phyloP scores from a whole-genome alignment of 2,113 vertebrate species.

The Rousettus leschenaultii region DNA sequence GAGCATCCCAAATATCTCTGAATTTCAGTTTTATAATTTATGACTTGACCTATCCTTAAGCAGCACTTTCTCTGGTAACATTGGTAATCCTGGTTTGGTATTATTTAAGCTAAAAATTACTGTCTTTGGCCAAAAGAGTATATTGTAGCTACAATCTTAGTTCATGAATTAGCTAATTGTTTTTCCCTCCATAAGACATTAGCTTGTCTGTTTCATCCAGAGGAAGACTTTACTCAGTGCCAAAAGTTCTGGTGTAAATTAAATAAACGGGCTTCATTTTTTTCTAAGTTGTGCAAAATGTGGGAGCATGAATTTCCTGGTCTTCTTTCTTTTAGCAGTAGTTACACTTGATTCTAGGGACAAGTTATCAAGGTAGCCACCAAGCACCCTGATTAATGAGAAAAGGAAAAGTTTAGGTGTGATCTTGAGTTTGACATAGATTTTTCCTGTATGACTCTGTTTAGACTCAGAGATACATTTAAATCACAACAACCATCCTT shows the following conservation, averaged over 20 bases:
- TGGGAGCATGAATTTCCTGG: background rate
- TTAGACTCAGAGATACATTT: constrained; percentile 1
- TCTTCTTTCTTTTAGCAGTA: background rate
- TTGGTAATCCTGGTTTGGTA: background rate
- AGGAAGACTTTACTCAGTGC: background rate
- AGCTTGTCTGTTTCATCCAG: constrained; percentile 38
- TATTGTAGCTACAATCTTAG: constrained; percentile 6
- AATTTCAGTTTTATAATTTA: background rate
- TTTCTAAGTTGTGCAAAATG: background rate
- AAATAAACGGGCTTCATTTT: constrained; percentile 33
- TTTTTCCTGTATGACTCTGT: background rate
- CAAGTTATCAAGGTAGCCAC: background rate
- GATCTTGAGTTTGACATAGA: background rate
- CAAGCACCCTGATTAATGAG: background rate
- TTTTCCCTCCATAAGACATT: constrained; percentile 21
- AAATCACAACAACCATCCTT: constrained; percentile 11
- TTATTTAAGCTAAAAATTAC: constrained; percentile 17
- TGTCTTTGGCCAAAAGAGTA: background rate
- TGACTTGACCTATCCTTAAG: background rate
- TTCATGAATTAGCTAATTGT: constrained; percentile 53
- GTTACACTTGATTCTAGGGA: background rate
- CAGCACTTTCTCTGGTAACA: background rate
- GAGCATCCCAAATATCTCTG: background rate
- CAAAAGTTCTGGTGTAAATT: constrained; percentile 36
- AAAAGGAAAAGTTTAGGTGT: background rate